phyloP scores from a whole-genome alignment of 2,797 vertebrate species.

The Discoglossus pictus region DNA sequence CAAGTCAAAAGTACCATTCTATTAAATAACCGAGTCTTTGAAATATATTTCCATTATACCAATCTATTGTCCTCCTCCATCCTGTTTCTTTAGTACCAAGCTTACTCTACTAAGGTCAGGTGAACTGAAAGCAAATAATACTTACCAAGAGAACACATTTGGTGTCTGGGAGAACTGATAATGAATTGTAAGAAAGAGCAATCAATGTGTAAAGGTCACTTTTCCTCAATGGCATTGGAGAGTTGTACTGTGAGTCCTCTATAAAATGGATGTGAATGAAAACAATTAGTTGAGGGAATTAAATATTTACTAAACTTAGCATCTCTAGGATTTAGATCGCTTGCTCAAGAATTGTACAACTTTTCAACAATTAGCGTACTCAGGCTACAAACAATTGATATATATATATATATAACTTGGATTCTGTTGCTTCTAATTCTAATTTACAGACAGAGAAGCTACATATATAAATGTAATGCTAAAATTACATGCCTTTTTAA shows the following conservation, averaged over 20 bases:
- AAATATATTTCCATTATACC: too few relatives aligned
- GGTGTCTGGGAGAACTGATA: constrained; percentile 31
- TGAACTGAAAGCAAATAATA: constrained; percentile 32
- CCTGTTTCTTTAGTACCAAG: too few relatives aligned
- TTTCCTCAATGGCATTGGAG: constrained; percentile 28
- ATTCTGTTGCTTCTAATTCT: too few relatives aligned
- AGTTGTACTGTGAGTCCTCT: constrained; percentile 24
- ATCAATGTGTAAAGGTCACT: constrained; percentile 37
- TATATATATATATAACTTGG: too few relatives aligned
- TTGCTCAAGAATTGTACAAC: constrained; percentile 16
- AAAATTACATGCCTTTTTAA: constrained; percentile 27
- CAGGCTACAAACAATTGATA: too few relatives aligned
- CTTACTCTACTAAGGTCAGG: too few relatives aligned
- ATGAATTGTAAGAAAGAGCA: constrained; percentile 36
- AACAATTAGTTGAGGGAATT: constrained; percentile 18
- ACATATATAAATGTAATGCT: constrained; percentile 10
- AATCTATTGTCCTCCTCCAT: too few relatives aligned
- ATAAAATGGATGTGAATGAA: constrained; percentile 27
- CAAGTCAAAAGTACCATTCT: too few relatives aligned
- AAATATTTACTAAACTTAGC: constrained; percentile 16
- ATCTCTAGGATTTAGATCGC: neutral
- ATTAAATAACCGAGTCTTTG: too few relatives aligned
- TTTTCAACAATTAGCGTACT: too few relatives aligned
- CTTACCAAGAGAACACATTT: constrained; percentile 1
- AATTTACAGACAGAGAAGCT: constrained; percentile 22